Evolutionary conservation across 2,888 invertebrate species (phyloP).

Genomic region (Ectropis crepuscularia): DNA sequence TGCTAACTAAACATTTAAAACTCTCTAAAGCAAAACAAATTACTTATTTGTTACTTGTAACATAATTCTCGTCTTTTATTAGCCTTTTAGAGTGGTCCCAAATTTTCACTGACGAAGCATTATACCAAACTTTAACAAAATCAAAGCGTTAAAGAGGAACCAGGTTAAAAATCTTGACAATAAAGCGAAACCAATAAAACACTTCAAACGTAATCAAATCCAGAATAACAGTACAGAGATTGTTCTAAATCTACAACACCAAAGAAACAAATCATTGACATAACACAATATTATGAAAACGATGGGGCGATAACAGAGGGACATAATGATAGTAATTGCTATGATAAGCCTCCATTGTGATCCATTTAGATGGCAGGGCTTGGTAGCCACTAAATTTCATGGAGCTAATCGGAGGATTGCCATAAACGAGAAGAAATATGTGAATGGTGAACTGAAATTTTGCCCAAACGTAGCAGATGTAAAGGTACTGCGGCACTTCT

Average conservation of each 20-base stretch:
- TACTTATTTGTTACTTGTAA: too few relatives aligned
- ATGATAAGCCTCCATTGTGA: slow-evolving; percentile 51
- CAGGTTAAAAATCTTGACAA: neutral
- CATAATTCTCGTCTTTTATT: too few relatives aligned
- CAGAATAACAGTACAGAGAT: slow-evolving; percentile 2
- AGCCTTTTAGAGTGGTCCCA: neutral
- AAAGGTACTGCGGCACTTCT: slow-evolving; percentile 72
- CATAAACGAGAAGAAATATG: slow-evolving; percentile 43
- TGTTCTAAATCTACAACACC: slow-evolving; percentile 48
- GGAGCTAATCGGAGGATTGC: slow-evolving; percentile 48
- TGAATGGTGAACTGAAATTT: slow-evolving; percentile 35
- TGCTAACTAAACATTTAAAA: too few relatives aligned
- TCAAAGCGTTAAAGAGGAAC: slow-evolving; percentile 1
- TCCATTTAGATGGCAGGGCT: slow-evolving; percentile 28
- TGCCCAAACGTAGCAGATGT: slow-evolving; percentile 36
- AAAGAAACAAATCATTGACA: slow-evolving; percentile 45
- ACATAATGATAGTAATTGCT: slow-evolving; percentile 34
- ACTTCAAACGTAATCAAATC: slow-evolving; percentile 7
- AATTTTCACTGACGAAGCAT: neutral
- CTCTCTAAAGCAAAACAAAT: too few relatives aligned
- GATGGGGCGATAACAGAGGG: slow-evolving; percentile 42
- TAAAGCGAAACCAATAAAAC: neutral
- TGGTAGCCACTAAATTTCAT: slow-evolving; percentile 20
- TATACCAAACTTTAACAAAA: neutral
- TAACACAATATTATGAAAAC: slow-evolving; percentile 39